Conservation (phyloP, 1,140 invertebrate species). For the Drosophila miranda region DNA sequence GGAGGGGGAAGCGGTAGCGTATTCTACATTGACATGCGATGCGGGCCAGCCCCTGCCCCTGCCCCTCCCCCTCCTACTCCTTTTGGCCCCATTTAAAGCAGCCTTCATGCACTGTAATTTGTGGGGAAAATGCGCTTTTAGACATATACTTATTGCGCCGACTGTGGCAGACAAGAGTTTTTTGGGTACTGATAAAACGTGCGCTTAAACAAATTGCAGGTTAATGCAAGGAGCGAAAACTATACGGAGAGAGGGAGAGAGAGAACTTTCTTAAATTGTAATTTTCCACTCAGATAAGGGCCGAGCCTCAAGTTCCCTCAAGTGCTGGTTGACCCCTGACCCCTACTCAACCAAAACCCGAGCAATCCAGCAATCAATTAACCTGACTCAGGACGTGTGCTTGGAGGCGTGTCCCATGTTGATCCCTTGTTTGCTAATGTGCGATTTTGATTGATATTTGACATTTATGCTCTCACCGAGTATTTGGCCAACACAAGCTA, state of each 20-base stretch:
- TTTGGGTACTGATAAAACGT: constrained; percentile 26
- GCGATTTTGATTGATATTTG: constrained; percentile 67
- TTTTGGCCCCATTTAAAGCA: constrained; percentile 4
- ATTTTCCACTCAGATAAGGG: too few relatives aligned
- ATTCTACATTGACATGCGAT: constrained; percentile 55
- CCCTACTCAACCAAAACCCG: too few relatives aligned
- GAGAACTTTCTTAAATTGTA: too few relatives aligned
- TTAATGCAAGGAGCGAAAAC: constrained; percentile 19
- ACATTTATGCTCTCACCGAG: constrained; percentile 51
- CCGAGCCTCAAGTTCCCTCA: neutral
- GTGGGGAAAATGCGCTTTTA: constrained; percentile 25
- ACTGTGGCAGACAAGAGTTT: constrained; percentile 2
- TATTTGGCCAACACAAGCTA: constrained; percentile 34
- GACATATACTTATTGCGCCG: constrained; percentile 44
- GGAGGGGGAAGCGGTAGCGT: neutral
- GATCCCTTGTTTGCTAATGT: constrained; percentile 53
- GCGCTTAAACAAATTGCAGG: constrained; percentile 46
- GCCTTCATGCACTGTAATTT: constrained; percentile 46
- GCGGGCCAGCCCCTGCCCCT: constrained; percentile 6
- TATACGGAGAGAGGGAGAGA: too few relatives aligned
- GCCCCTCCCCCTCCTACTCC: neutral
- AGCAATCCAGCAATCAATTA: constrained; percentile 48
- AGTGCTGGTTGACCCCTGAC: constrained; percentile 10
- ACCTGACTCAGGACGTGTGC: constrained; percentile 24
- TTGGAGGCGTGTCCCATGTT: constrained; percentile 5